Evolutionary conservation across 2,797 vertebrate genomes (phyloP), one percentile per base, ranked within the genome.

Genomic region (Lophius americanus): DNA sequence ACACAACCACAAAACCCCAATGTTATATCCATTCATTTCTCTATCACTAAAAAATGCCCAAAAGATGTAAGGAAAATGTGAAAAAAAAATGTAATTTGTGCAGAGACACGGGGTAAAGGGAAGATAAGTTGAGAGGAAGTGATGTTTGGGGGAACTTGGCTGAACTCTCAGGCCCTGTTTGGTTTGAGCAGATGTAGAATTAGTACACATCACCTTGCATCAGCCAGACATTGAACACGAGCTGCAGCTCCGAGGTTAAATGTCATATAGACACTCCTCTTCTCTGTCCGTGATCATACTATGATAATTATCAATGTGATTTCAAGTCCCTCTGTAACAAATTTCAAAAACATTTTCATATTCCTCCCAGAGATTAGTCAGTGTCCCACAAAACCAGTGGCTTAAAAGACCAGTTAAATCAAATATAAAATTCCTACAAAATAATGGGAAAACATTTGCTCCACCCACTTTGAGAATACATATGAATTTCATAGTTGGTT

Each of bases 201-300:
- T 91, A 92, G 89, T 79, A 77, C 85, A 89, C 89, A 90, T 93
- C 89, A 90, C 85, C 87, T 92, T 84, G 79, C 80, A 93, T 92
- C 90, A 92, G 76, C 5, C 66, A 91, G 91, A 91, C 76, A 63
- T 47, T 87, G 68, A 92, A 88, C 90, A 91, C 60, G 72, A 79
- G 84, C 79, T 78, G 74, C 79, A n/a, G 48, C 60, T 84, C 78
- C 73, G 71, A 84, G 84, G 78, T 80, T 85, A 85, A 86, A 85
- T 57, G 73, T 85, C 84, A 80, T 77, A 87, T 65, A 81, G 58
- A 68, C 66, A 69, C 73, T 75, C 66, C 68, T 79, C 60, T 57
- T 61, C 68, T 78, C 53, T 75, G 72, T 78, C 84, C 76, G 62
- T 54, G 68, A 73, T 70, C 81, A 69, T 60, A 61, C 64, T 70